Conservation (phyloP, 2,888 invertebrate species). For the Hypselothyrea guttata region DNA sequence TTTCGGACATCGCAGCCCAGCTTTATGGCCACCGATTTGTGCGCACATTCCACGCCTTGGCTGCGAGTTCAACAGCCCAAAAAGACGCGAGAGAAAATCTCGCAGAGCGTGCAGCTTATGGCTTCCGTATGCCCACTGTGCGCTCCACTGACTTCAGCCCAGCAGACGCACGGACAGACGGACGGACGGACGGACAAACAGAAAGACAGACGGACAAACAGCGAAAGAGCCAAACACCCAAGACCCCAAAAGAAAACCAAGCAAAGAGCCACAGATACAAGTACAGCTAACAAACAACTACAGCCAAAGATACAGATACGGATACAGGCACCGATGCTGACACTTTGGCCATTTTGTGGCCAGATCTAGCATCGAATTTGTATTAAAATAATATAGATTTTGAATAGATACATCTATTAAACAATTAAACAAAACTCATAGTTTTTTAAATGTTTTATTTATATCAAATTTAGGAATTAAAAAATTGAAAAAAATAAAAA, state of each 20-base stretch:
- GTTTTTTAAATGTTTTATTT: too few relatives aligned
- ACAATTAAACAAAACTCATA: too few relatives aligned
- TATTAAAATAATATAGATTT: too few relatives aligned
- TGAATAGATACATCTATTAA: too few relatives aligned
- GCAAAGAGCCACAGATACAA: constrained; percentile 14
- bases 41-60: not conserved
- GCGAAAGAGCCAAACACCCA: constrained; percentile 19
- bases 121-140: constrained; percentile 63
- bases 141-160: constrained; percentile 63
- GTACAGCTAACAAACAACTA: constrained; percentile 27
- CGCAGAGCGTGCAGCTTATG: constrained; percentile 58
- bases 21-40: constrained; percentile 36
- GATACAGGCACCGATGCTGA: too few relatives aligned
- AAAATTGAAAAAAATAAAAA: too few relatives aligned
- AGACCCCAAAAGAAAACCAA: constrained; percentile 11
- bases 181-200: too few relatives aligned
- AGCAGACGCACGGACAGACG: too few relatives aligned
- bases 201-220: too few relatives aligned
- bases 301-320: constrained; percentile 24
- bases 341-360: too few relatives aligned
- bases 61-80: constrained; percentile 65
- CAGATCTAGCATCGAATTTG: too few relatives aligned
- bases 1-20: constrained; percentile 50
- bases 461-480: too few relatives aligned
- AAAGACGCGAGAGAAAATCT: constrained; percentile 29